phyloP scores from a whole-genome alignment of 2,888 invertebrate genomes.

The Falcaria lacertinaria region DNA sequence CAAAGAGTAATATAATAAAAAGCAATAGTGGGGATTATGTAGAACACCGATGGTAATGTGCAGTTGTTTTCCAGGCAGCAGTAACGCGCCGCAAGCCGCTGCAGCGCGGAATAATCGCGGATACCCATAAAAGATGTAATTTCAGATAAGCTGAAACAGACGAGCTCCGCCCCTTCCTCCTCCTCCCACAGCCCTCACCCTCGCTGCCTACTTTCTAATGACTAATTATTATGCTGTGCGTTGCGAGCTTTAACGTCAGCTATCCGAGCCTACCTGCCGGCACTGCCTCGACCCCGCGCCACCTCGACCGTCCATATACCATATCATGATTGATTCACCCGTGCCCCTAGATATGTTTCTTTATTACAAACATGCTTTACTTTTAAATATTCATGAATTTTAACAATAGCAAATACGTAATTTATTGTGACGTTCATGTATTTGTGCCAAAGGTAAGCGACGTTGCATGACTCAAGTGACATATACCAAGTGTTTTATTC shows the following conservation, averaged over 20 bases:
- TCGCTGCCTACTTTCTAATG: constrained; percentile 78
- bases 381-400: too few species aligned
- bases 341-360: constrained; percentile 3
- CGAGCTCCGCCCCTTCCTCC: constrained; percentile 66
- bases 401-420: too few species aligned
- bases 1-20: constrained; percentile 65
- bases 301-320: constrained; percentile 48
- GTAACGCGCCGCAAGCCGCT: constrained; percentile 75
- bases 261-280: constrained; percentile 51
- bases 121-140: constrained; percentile 80
- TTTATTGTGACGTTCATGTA: too few species aligned
- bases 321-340: constrained; percentile 35
- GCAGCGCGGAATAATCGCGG: constrained; percentile 79
- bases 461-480: too few species aligned
- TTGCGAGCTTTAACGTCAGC: constrained; percentile 74
- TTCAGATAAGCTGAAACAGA: constrained; percentile 80
- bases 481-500: background rate
- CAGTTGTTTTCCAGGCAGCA: constrained; percentile 71
- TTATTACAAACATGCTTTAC: too few species aligned
- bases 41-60: constrained; percentile 71
- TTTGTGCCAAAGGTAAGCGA: too few species aligned
- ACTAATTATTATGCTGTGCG: constrained; percentile 80
- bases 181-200: constrained; percentile 44
- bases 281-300: constrained; percentile 47
- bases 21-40: constrained; percentile 74